Evolutionary conservation across 2,888 invertebrate genomes (phyloP), one percentile per base, ranked within the genome.

Genomic region (Drosophila formosana): DNA sequence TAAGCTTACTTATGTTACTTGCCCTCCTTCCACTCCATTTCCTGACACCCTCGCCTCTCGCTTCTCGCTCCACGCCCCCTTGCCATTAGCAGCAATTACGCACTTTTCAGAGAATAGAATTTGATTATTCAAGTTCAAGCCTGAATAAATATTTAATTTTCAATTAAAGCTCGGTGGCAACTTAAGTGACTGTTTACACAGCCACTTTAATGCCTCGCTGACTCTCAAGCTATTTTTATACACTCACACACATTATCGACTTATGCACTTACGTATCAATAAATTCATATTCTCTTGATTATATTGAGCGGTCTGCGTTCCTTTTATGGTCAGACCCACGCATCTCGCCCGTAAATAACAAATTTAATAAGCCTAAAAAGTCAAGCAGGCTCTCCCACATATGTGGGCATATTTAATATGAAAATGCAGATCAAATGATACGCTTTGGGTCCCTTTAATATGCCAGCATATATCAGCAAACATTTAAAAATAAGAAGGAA

Each of bases 1-100:
- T 43, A 69, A 50, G 32, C 57, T 23, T 52, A 23, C 32, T 32
- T 47, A 28, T 28, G 28, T 18, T 18, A 18, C 18, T 18, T 18
- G 28, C 34, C 34, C 34, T 30, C 30, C 30, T 47, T 26, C 37
- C 47, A 13, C 32, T 32, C 26, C 41, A 34, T 56, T 57, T 56
- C 11, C 23, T 32, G 0, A 3, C 30, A 23, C 45, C 30, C 34
- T 34, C 28, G 5, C 28, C 1, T 3, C 4, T 5, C 28, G 4
- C 28, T 28, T 0, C 28, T 45, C 6, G 9, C 23, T 9, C 32
- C 3, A 32, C n/a, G 25, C 49, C 46, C 11, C 49, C 9, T 37
- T 9, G 25, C 69, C 89, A 87, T 89, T 87, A 84, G 78, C 75
- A 46, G 57, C 86, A 88, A 89, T 83, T 88, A 88, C 69, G 60